Base-by-base conservation (phyloP, 2,113 vertebrate species). In the Platysternon megacephalum region DNA sequence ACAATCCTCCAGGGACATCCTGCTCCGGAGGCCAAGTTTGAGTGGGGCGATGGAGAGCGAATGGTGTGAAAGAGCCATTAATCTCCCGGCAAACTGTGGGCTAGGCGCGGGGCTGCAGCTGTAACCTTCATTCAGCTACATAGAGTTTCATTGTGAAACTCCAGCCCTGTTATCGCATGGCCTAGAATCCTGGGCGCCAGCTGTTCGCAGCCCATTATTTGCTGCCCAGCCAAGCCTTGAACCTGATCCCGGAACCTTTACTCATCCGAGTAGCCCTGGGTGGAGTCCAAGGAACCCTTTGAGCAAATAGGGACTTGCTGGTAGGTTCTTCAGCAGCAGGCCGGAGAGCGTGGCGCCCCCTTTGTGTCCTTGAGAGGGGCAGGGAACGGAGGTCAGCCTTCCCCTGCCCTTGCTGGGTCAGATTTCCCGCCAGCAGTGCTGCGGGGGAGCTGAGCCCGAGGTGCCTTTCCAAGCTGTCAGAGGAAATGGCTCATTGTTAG, bases 401-500 rank as follows among this genome's bases (percentile, higher is more conserved):
- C 65, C 90, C 86, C 90, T 65, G 93, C 48, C 90, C 97, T 58
- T 53, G 5, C 9, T 0, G 86, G 79, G 32, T 88, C 49, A 90
- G 90, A 84, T 92, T 93, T 98, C 96, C 94, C 96, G 44, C 85
- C 61, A 17, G 39, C 44, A 58, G 22, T 89, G 68, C 78, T 80
- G 3, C 0, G 55, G 96, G 14, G 94, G 86, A 94, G 90, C 55
- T 0, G 44, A 87, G 96, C 90, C 89, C 89, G 94, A 96, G 96
- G 97, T 97, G 97, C 97, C 95, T 96, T 89, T 89, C 53, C 52
- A 93, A 96, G 97, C 97, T 55, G 79, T 91, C 84, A 68, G 29
- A 97, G 97, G 97, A 98, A 98, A 97, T 95, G 96, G 97, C 96
- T 97, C 94, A 98, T 98, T 98, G 97, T 98, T 97, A 97, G 88